Evolutionary conservation across 2,797 vertebrate species (phyloP).

Genomic region (Cynodonichthys magdalenae): DNA sequence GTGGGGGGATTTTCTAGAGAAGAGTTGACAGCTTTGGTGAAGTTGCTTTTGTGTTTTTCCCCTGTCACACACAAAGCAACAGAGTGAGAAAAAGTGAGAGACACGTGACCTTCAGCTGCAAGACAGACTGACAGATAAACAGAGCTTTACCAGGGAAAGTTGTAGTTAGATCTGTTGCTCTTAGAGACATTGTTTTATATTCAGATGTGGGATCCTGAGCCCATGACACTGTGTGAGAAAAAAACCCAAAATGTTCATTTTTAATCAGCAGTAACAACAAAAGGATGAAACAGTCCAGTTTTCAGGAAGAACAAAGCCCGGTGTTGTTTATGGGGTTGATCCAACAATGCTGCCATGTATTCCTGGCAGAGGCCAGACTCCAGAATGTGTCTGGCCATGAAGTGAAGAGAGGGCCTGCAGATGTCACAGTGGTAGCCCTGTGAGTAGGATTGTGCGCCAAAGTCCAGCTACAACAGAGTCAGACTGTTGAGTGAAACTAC

Average conservation of each 20-base stretch:
- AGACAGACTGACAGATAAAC: neutral
- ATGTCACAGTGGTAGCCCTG: constrained; percentile 67
- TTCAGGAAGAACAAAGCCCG: constrained; percentile 44
- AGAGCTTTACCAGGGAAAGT: constrained; percentile 35
- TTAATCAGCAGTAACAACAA: constrained; percentile 5
- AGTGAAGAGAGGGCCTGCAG: constrained; percentile 49
- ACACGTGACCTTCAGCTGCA: neutral
- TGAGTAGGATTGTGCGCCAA: constrained; percentile 59
- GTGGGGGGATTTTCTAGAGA: neutral
- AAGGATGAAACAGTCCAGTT: constrained; percentile 23
- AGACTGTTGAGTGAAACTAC: constrained; percentile 51
- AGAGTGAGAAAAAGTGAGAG: neutral
- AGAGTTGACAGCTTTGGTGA: constrained; percentile 19
- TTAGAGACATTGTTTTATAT: constrained; percentile 11
- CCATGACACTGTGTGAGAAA: constrained; percentile 43
- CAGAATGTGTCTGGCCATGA: constrained; percentile 55
- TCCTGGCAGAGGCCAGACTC: constrained; percentile 42
- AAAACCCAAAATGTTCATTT: constrained; percentile 18
- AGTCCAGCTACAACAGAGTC: constrained; percentile 63
- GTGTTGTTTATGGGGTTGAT: constrained; percentile 45
- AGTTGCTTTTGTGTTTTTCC: constrained; percentile 9
- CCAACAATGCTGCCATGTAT: constrained; percentile 57
- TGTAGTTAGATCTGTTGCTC: neutral
- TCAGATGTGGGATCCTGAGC: constrained; percentile 12
- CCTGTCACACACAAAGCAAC: constrained; percentile 18